phyloP scores from a whole-genome alignment of 2,113 vertebrate species.

The Cardinalis cardinalis region DNA sequence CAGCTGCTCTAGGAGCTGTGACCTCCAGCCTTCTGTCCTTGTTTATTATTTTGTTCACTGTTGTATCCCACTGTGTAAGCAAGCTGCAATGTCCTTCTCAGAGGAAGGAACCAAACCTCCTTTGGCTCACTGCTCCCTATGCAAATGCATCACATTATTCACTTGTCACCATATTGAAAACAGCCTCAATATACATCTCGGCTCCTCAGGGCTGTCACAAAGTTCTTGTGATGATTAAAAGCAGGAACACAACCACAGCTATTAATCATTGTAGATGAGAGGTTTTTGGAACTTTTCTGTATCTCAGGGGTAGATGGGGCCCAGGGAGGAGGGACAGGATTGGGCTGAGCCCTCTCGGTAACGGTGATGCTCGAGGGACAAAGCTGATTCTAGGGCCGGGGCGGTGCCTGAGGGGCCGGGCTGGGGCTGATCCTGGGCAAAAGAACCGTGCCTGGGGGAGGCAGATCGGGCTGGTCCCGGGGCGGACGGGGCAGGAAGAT shows the following conservation, averaged over 20 bases:
- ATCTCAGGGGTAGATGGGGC: background rate
- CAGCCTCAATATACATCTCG: background rate
- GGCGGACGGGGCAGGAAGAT: background rate
- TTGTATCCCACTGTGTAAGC: background rate
- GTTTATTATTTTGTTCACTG: constrained; percentile 37
- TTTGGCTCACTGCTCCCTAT: background rate
- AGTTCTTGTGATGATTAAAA: constrained; percentile 24
- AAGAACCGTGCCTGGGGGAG: background rate
- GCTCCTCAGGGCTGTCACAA: background rate
- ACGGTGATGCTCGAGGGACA: background rate
- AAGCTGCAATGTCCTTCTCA: background rate
- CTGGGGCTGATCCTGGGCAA: background rate
- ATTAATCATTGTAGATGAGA: background rate
- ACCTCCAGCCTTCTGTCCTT: background rate
- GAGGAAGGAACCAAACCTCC: background rate
- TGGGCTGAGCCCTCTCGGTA: background rate
- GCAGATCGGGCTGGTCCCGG: background rate
- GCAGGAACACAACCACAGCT: fast-evolving
- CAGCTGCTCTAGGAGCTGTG: background rate
- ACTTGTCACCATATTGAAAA: constrained; percentile 7
- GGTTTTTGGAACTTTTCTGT: background rate
- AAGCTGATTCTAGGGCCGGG: background rate
- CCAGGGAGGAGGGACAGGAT: background rate
- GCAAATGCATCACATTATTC: background rate
- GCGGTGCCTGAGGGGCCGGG: background rate